These are phyloP conservation scores for Phaonia tiefii DNA, from an alignment of 2,888 invertebrate genomes.

Conservation along the genomic window DNA sequence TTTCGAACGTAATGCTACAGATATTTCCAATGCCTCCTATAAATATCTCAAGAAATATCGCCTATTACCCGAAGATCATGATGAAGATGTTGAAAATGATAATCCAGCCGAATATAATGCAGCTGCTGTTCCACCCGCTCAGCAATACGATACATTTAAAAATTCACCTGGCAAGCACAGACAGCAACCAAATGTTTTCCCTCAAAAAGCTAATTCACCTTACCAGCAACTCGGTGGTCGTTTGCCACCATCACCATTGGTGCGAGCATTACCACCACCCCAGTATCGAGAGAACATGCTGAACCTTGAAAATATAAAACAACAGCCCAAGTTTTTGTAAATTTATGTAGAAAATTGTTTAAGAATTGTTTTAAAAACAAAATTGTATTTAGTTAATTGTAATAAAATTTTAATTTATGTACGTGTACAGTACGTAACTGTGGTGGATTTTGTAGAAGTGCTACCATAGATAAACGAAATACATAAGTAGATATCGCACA, in stretches of 20 bases:
- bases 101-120: slow-evolving; percentile 27
- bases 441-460: too few relatives aligned
- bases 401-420: too few relatives aligned
- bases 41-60: slow-evolving; percentile 78
- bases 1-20: slow-evolving; percentile 71
- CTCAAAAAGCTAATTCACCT: slow-evolving; percentile 58
- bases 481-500: too few relatives aligned
- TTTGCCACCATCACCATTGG: slow-evolving; percentile 61
- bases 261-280: slow-evolving; percentile 35
- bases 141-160: slow-evolving; percentile 39
- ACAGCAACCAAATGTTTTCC: slow-evolving; percentile 21
- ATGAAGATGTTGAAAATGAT: slow-evolving; percentile 47
- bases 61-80: slow-evolving; percentile 74
- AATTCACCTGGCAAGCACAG: slow-evolving; percentile 53
- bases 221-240: slow-evolving; percentile 40
- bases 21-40: slow-evolving; percentile 78
- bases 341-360: not conserved
- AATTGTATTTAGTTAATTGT: too few relatives aligned
- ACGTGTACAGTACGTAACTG: too few relatives aligned
- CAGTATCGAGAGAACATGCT: slow-evolving; percentile 70
- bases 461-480: too few relatives aligned
- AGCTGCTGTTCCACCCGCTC: slow-evolving; percentile 60
- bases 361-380: slow-evolving; percentile 5
- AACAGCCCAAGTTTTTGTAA: slow-evolving; percentile 77
- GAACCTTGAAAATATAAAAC: slow-evolving; percentile 76